These are phyloP conservation scores for Microcebus ravelobensis DNA, from an alignment of 2,113 vertebrate species.

Conservation along the genomic window DNA sequence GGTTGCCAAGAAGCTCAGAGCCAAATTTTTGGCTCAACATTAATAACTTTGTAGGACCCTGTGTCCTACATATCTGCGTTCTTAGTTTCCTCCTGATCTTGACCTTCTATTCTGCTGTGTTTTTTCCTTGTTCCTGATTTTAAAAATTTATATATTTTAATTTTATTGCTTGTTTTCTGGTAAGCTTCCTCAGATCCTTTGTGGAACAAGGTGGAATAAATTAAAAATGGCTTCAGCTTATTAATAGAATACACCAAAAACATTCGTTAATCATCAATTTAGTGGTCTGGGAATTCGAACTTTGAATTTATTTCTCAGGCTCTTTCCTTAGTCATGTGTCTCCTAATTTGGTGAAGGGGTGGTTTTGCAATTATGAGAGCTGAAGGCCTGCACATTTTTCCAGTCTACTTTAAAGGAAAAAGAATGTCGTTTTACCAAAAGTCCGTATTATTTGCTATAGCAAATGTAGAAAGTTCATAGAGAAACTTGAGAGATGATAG, in stretches of 20 bases:
- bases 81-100: slow-evolving; percentile 77
- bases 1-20: slow-evolving; percentile 80
- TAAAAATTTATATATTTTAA: slow-evolving; percentile 67
- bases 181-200: slow-evolving; percentile 67
- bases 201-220: slow-evolving; percentile 65
- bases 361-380: slow-evolving; percentile 54
- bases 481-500: slow-evolving; percentile 35
- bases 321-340: slow-evolving; percentile 30
- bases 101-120: slow-evolving; percentile 75
- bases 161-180: slow-evolving; percentile 80
- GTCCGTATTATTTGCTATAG: background rate
- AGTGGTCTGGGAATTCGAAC: slow-evolving; percentile 47
- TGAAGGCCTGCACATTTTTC: slow-evolving; percentile 13
- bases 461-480: slow-evolving; percentile 46
- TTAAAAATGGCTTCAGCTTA: slow-evolving; percentile 67
- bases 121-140: slow-evolving; percentile 73
- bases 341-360: slow-evolving; percentile 47
- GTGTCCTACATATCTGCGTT: slow-evolving; percentile 78
- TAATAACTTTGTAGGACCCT: slow-evolving; percentile 64
- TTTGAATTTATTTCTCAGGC: slow-evolving; percentile 53
- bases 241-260: slow-evolving; percentile 69
- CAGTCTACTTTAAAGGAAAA: slow-evolving; percentile 32
- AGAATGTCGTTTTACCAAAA: background rate
- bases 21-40: slow-evolving; percentile 67
- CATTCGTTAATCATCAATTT: slow-evolving; percentile 55